Base-by-base conservation (phyloP, 2,888 invertebrate species). In the Harpagoxenus sublaevis region DNA sequence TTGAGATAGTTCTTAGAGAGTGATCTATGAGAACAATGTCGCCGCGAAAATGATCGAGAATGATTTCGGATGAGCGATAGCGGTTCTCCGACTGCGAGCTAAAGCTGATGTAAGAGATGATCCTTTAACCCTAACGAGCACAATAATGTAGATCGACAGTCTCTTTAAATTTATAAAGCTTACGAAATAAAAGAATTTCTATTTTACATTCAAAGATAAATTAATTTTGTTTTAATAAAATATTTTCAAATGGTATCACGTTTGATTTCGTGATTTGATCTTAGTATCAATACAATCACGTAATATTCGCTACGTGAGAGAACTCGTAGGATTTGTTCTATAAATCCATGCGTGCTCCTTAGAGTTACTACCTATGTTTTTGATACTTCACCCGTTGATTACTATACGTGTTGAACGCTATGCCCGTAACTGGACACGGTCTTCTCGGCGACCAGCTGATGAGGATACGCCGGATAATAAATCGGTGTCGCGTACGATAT, bases 391-490 rank as follows among this genome's bases (percentile, higher is more conserved):
- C 3, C 63, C 31, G 51, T 8, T 6, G 0, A 51, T 23, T 3
- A 51, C 39, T 57, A 75, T 3, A 10, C 75, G 45, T 88, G 83
- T 53, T 89, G 81, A n/a, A 87, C 23, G n/a, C 92, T 70, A 84
- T 88, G 68, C 63, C 91, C 77, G 39, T 92, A 82, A 87, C 89
- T 63, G 86, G 84, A 75, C 51, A 87, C 35, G 31, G 82, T 86
- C 35, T 88, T 88, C 42, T 86, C 88, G 31, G 66, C 83, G 42
- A 87, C 15, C 9, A 87, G 45, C 39, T 74, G 73, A 6, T 83
- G 73, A 8, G 79, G 53, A 23, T 81, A 79, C 48, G 88, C 87
- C 74, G 91, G 65, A 73, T 88, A 87, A 68, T 87, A 85, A 86
- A 89, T 57, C 60, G 89, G 87, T 42, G 74, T 51, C 9, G 78